Evolutionary conservation across 2,113 vertebrate species (phyloP).

Genomic region (Bambusicola thoracicus): DNA sequence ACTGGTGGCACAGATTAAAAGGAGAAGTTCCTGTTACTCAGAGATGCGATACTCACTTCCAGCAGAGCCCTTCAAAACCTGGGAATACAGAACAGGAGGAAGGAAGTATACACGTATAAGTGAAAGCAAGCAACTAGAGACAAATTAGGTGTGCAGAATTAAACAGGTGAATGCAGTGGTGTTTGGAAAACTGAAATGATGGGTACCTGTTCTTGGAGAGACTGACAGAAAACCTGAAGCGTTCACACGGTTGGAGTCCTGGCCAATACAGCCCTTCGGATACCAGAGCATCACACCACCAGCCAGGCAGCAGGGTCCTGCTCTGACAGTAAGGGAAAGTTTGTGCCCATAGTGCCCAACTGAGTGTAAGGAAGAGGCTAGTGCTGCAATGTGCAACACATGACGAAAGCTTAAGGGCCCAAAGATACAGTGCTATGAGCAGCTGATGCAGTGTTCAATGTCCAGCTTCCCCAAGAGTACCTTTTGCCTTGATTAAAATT

Average conservation of each 20-base stretch:
- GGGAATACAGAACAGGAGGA: neutral
- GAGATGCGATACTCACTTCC: neutral
- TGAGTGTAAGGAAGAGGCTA: neutral
- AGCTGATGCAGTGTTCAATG: neutral
- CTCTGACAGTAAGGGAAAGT: neutral
- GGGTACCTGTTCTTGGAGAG: neutral
- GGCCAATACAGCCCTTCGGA: neutral
- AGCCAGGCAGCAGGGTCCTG: neutral
- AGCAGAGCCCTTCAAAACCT: neutral
- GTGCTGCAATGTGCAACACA: neutral
- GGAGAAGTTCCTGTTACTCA: neutral
- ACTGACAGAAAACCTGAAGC: neutral
- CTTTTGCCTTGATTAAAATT: neutral
- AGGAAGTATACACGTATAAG: neutral
- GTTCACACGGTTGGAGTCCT: neutral
- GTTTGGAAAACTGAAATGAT: neutral
- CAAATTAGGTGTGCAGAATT: neutral
- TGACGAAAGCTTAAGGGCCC: neutral
- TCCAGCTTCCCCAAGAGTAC: neutral
- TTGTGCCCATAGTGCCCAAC: neutral
- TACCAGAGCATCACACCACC: neutral
- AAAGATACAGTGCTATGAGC: neutral
- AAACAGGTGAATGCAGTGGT: neutral
- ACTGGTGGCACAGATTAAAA: neutral
- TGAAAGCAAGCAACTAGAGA: neutral